phyloP scores from a whole-genome alignment of 2,888 invertebrate genomes.

The Theodoxus fluviatilis region DNA sequence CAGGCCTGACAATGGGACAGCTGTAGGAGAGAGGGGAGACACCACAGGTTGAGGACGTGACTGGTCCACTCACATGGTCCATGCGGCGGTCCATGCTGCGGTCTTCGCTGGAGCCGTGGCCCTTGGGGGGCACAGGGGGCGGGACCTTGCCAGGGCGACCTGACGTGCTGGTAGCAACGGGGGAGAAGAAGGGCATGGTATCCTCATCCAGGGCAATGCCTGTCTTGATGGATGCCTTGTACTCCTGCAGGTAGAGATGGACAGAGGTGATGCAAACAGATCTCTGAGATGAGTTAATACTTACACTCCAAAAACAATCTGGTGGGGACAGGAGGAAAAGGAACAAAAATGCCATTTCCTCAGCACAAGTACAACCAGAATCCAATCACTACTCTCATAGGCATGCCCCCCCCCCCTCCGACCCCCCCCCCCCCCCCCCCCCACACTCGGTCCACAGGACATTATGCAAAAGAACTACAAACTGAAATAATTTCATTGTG shows the following conservation, averaged over 20 bases:
- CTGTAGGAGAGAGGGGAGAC: too few species aligned
- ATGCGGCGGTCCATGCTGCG: slow-evolving; percentile 29
- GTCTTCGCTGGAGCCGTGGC: slow-evolving; percentile 27
- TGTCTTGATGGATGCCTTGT: slow-evolving; percentile 32
- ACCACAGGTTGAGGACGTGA: too few species aligned
- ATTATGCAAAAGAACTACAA: too few species aligned
- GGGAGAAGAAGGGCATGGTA: slow-evolving; percentile 39
- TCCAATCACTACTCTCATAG: too few species aligned
- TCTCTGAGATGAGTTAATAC: not conserved
- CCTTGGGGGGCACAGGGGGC: slow-evolving; percentile 38
- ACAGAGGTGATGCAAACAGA: not conserved
- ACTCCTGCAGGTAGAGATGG: slow-evolving; percentile 26
- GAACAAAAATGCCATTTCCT: too few species aligned
- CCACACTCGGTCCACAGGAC: too few species aligned
- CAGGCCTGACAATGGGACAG: too few species aligned
- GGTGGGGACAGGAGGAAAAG: not conserved
- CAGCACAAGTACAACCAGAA: too few species aligned
- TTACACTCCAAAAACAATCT: not conserved
- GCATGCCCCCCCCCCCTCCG: too few species aligned
- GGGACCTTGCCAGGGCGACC: slow-evolving; percentile 35
- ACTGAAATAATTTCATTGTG: too few species aligned
- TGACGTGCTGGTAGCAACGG: slow-evolving; percentile 38
- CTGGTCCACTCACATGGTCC: too few species aligned
- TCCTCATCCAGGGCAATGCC: slow-evolving; percentile 28
- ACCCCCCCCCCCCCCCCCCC: too few species aligned